Evolutionary conservation across 1,140 invertebrate genomes (phyloP).

Genomic region (Melitaea cinxia): DNA sequence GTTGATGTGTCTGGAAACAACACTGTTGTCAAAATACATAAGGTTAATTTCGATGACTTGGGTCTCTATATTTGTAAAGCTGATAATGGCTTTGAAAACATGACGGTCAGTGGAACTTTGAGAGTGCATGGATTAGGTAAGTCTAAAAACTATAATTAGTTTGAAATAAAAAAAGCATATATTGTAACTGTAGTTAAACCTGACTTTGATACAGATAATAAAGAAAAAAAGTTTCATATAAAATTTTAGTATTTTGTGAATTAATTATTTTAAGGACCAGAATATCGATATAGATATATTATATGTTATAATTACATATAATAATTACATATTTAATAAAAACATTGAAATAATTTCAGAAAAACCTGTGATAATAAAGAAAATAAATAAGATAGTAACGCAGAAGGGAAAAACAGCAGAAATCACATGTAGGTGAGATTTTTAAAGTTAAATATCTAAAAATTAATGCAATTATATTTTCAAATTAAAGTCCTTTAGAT

Average conservation of each 20-base stretch:
- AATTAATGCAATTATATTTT: background rate
- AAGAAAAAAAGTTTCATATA: too few relatives aligned
- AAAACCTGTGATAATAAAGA: slow-evolving; percentile 49
- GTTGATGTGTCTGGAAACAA: slow-evolving; percentile 44
- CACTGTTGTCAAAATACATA: slow-evolving; percentile 43
- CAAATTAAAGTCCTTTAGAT: too few relatives aligned
- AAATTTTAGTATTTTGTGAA: too few relatives aligned
- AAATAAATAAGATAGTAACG: slow-evolving; percentile 27
- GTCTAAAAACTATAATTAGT: background rate
- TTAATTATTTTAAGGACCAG: too few relatives aligned
- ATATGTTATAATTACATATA: too few relatives aligned
- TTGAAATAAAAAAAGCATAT: background rate
- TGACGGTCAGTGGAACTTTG: slow-evolving; percentile 46
- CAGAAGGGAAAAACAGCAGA: slow-evolving; percentile 46
- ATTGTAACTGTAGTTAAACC: background rate
- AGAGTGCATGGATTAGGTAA: slow-evolving; percentile 59
- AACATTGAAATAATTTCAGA: slow-evolving; percentile 48
- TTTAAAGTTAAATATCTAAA: slow-evolving; percentile 35
- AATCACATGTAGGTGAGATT: slow-evolving; percentile 76
- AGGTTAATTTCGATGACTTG: slow-evolving; percentile 54
- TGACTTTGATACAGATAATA: too few relatives aligned
- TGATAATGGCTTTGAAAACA: slow-evolving; percentile 59
- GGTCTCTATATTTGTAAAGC: slow-evolving; percentile 59
- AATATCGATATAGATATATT: too few relatives aligned
- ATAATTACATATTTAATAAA: too few relatives aligned